Percentiles rank a stretch among this genome's conserved stretches.
These are phyloP conservation scores for Porites evermanni DNA, from an alignment of 92 coral and sea anemone genomes.

Conservation along the genomic window DNA sequence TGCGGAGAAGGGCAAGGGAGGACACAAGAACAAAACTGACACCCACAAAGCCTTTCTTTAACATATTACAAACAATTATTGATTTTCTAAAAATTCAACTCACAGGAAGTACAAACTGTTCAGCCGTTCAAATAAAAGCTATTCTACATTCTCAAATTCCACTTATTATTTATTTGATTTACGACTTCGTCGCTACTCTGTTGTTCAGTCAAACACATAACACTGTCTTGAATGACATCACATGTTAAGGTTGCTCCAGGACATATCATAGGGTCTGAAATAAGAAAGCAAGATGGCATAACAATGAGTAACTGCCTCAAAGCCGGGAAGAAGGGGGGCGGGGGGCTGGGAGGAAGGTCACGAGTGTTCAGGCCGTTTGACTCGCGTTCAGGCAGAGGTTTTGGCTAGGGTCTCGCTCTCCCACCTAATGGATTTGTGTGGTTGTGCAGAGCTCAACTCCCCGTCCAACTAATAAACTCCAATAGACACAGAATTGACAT, in stretches of 20 bases:
- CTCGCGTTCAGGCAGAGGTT: too few relatives aligned
- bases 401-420: too few relatives aligned
- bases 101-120: background rate
- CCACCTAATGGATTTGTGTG: too few relatives aligned
- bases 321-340: background rate
- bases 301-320: background rate
- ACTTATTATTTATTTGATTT: background rate
- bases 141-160: conserved; percentile 5
- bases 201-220: background rate
- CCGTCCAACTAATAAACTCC: too few relatives aligned
- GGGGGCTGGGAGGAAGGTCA: too few relatives aligned
- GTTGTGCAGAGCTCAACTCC: too few relatives aligned
- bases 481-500: too few relatives aligned
- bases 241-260: conserved; percentile 90
- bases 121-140: background rate
- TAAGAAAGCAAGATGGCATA: background rate
- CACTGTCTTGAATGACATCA: background rate
- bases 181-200: background rate
- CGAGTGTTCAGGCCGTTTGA: too few relatives aligned
- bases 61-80: too few relatives aligned
- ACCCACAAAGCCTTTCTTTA: background rate
- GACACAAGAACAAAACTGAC: too few relatives aligned
- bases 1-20: too few relatives aligned
- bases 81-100: background rate
- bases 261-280: conserved; percentile 90